Evolutionary conservation across 2,888 invertebrate genomes (phyloP).

Genomic region (Gari tellinella): DNA sequence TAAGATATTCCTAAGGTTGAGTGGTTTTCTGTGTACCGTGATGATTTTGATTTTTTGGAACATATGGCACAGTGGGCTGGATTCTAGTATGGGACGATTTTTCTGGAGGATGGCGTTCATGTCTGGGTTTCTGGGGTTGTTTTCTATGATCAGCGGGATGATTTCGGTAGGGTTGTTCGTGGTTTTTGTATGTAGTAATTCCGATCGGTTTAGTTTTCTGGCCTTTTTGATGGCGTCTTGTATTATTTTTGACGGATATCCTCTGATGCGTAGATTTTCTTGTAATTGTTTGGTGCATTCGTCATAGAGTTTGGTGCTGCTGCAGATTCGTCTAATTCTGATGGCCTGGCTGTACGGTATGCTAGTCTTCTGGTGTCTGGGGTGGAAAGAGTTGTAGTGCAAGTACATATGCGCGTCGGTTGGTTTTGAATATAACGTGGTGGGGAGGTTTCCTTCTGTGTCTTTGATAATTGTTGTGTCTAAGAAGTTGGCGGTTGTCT

Average conservation of each 20-base stretch:
- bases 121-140: too few species aligned
- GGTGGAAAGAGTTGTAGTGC: slow-evolving; percentile 6
- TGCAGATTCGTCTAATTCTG: slow-evolving; percentile 6
- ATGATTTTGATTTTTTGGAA: too few species aligned
- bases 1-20: too few species aligned
- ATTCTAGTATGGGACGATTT: too few species aligned
- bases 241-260: slow-evolving; percentile 1
- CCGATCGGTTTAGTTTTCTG: too few species aligned
- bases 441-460: background rate
- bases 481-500: slow-evolving; percentile 5
- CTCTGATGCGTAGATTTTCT: background rate
- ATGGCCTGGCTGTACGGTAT: slow-evolving; percentile 19
- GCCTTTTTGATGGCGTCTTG: too few species aligned
- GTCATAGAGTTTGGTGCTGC: background rate
- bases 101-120: too few species aligned
- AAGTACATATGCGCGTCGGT: slow-evolving; percentile 11
- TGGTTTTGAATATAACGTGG: slow-evolving; percentile 11
- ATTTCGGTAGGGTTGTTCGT: too few species aligned
- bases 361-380: background rate
- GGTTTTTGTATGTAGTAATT: too few species aligned
- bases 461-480: slow-evolving; percentile 3
- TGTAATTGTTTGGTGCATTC: slow-evolving; percentile 1
- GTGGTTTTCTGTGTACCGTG: too few species aligned
- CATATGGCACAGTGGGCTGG: too few species aligned
- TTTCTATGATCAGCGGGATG: too few species aligned